Base-by-base conservation (phyloP, 2,888 invertebrate species). In the Camponotus fellah region DNA sequence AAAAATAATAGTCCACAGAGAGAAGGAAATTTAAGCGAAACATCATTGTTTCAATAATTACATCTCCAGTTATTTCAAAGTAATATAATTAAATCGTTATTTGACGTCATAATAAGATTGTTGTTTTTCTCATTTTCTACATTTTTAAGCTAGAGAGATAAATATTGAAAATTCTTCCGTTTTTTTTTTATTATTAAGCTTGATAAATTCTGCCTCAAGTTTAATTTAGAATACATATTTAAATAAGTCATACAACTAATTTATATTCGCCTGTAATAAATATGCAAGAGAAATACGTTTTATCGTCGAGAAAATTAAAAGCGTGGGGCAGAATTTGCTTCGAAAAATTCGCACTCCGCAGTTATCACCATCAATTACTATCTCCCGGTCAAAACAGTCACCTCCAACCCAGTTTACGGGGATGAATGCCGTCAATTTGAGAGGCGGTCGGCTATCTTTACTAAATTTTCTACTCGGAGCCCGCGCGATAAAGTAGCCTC, bases 381-480 rank as follows among this genome's bases (percentile, higher is more conserved):
- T 34, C 32, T 53, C 14, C 21, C 40, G 9, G 34, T n/a, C 37
- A 9, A 49, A 75, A 56, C 17, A 58, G 46, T 65, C n/a, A 68
- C 58, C 75, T 34, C 34, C 66, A 80, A 56, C 10, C 12, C n/a
- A 58, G 21, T 58, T 68, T 40, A 40, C 69, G 56, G 60, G 69
- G n/a, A 43, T 37, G 69, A 79, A 79, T 21, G 58, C 56, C 43
- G 46, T 66, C 66, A 60, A 74, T 71, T 74, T 60, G 71, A 84
- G 71, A 84, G 69, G 76, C 82, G 75, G 12, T 58, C 58, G 83
- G 80, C 83, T 86, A 90, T 90, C 85, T 90, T 91, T 90, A 89
- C 88, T 87, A 87, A 91, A 90, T 90, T 92, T 90, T 89, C 90
- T 87, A 87, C 88, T 90, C 89, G 85, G 75, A 85, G 83, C 53